phyloP scores from a whole-genome alignment of 2,113 vertebrate genomes.

The Petrocephalus microphthalmus region DNA sequence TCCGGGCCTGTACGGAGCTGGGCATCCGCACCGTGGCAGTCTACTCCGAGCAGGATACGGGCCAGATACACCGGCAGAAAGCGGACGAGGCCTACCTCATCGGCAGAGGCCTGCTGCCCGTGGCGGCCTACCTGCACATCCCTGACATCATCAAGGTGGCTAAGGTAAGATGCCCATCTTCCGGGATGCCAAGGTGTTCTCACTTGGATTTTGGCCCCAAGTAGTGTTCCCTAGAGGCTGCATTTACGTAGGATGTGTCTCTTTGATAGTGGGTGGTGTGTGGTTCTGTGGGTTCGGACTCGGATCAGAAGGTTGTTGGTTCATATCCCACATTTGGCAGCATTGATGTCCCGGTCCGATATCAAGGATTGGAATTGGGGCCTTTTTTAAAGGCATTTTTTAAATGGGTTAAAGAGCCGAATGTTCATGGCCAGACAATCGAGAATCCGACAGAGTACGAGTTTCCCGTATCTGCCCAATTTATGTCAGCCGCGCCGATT shows the following conservation, averaged over 20 bases:
- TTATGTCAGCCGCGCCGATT: not conserved
- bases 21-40: conserved; percentile 74
- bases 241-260: not conserved
- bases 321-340: not conserved
- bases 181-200: not conserved
- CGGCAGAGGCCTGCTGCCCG: conserved; percentile 74
- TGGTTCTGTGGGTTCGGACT: not conserved
- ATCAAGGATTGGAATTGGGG: not conserved
- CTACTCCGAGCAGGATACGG: conserved; percentile 78
- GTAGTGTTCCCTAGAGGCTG: not conserved
- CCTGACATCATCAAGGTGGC: conserved; percentile 91
- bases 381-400: not conserved
- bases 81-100: conserved; percentile 89
- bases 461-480: not conserved
- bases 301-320: not conserved
- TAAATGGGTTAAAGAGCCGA: not conserved
- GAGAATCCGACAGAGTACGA: not conserved
- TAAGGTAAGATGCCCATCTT: conserved; percentile 58
- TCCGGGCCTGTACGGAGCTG: conserved; percentile 84
- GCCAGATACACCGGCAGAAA: conserved; percentile 91
- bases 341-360: not conserved
- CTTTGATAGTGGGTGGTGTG: not conserved
- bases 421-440: not conserved
- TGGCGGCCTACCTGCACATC: conserved; percentile 82
- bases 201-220: not conserved